A percentile compares a stretch with the other conserved stretches of the same genome.
These are phyloP conservation scores for Phasia obesa DNA, from an alignment of 2,888 invertebrate genomes.

Conservation along the genomic window DNA sequence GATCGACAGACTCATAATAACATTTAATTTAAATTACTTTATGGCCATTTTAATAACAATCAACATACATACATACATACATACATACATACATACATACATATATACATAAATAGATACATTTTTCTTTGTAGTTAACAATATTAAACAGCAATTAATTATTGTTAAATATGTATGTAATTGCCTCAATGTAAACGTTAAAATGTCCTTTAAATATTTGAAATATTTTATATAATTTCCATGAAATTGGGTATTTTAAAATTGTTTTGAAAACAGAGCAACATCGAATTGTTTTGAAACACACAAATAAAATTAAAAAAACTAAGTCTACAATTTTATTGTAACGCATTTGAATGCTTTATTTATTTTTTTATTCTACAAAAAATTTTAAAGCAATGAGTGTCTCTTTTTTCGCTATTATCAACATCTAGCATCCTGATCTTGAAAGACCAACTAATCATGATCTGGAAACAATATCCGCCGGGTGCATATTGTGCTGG, in stretches of 20 bases:
- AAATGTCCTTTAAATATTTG: constrained; percentile 40
- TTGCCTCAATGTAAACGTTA: constrained; percentile 18
- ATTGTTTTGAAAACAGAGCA: neutral
- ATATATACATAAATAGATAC: too few species aligned
- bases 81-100: too few species aligned
- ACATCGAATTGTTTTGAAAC: neutral
- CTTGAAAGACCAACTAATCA: too few species aligned
- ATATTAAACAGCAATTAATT: constrained; percentile 17
- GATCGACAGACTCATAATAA: constrained; percentile 2
- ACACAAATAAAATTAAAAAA: too few species aligned
- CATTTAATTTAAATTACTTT: neutral
- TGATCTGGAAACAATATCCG: too few species aligned
- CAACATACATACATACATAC: too few species aligned
- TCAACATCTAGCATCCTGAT: too few species aligned
- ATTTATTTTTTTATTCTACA: neutral
- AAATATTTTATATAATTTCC: constrained; percentile 13
- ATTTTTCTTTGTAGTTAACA: constrained; percentile 2
- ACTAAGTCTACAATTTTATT: too few species aligned
- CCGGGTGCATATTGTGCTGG: too few species aligned
- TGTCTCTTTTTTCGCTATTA: neutral
- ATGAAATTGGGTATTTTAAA: constrained; percentile 7
- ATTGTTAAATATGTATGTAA: constrained; percentile 7
- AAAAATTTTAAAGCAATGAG: neutral
- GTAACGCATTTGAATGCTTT: neutral
- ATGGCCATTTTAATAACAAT: constrained; percentile 1